A percentile compares a stretch with the other conserved stretches of the same genome.
These are phyloP conservation scores for Brenthis daphne DNA, from an alignment of 2,888 invertebrate genomes.

Conservation along the genomic window DNA sequence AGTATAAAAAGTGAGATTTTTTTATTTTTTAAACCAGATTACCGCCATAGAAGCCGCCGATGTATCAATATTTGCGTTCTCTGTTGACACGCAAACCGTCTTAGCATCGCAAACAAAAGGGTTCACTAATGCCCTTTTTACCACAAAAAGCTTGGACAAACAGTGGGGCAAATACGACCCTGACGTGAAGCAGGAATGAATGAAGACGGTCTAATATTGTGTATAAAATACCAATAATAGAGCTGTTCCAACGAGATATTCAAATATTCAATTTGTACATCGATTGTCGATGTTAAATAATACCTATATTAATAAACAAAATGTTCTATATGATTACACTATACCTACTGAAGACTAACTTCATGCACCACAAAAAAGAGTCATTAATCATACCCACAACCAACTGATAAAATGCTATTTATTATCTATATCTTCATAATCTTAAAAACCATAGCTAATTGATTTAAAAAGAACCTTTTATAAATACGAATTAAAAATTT, in stretches of 20 bases:
- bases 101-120: conserved; percentile 78
- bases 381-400: conserved; percentile 24
- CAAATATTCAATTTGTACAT: no score
- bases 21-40: conserved; percentile 60
- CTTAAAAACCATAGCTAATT: conserved; percentile 36
- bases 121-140: conserved; percentile 81
- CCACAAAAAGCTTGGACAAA: conserved; percentile 73
- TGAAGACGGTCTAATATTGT: background rate
- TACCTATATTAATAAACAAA: no score
- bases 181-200: conserved; percentile 21
- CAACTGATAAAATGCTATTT: conserved; percentile 27
- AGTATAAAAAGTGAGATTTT: conserved; percentile 51
- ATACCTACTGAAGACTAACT: background rate
- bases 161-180: conserved; percentile 48
- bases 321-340: no score
- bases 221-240: no score
- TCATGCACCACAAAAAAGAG: background rate
- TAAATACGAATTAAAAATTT: conserved; percentile 29
- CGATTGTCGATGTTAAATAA: no score
- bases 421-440: conserved; percentile 27
- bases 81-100: conserved; percentile 80
- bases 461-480: conserved; percentile 31
- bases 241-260: no score
- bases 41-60: conserved; percentile 73
- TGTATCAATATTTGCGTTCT: conserved; percentile 69